Evolutionary conservation across 2,797 vertebrate genomes (phyloP).

Genomic region (Myripristis murdjan): DNA sequence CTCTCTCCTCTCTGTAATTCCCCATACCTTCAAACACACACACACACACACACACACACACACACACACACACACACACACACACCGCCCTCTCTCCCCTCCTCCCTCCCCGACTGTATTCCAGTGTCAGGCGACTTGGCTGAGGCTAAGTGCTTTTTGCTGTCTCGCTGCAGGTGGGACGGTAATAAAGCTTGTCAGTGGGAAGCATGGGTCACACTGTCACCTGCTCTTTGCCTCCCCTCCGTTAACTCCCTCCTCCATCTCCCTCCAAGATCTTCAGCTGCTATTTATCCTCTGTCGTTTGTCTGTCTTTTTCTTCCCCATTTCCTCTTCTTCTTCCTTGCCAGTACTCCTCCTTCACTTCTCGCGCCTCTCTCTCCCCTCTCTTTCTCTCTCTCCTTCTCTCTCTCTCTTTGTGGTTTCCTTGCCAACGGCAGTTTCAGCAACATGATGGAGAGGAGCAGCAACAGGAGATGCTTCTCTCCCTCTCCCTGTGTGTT

Average conservation of each 20-base stretch:
- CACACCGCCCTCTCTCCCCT: conserved; percentile 29
- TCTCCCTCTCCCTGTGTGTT: too few relatives aligned
- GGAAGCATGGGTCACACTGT: conserved; percentile 77
- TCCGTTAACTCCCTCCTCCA: conserved; percentile 65
- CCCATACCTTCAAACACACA: conserved; percentile 32
- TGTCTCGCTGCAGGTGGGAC: conserved; percentile 82
- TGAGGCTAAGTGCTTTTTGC: conserved; percentile 84
- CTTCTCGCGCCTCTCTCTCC: conserved; percentile 56
- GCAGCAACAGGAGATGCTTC: conserved; percentile 71
- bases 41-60: too few relatives aligned
- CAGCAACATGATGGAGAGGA: conserved; percentile 70
- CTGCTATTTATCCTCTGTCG: conserved; percentile 62
- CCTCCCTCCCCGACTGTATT: conserved; percentile 56
- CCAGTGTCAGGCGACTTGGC: conserved; percentile 67
- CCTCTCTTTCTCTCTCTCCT: conserved; percentile 12
- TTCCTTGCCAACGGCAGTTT: conserved; percentile 81
- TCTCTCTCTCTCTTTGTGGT: conserved; percentile 55
- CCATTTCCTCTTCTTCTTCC: conserved; percentile 66
- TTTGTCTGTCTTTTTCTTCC: conserved; percentile 62
- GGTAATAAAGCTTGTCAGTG: conserved; percentile 83
- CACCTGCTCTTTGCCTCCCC: conserved; percentile 78
- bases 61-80: conserved; percentile 22
- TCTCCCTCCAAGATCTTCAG: conserved; percentile 49
- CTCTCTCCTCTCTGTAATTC: conserved; percentile 24
- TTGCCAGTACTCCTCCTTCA: conserved; percentile 66